Conservation (phyloP, 2,888 invertebrate species). For the Erebia aethiops region DNA sequence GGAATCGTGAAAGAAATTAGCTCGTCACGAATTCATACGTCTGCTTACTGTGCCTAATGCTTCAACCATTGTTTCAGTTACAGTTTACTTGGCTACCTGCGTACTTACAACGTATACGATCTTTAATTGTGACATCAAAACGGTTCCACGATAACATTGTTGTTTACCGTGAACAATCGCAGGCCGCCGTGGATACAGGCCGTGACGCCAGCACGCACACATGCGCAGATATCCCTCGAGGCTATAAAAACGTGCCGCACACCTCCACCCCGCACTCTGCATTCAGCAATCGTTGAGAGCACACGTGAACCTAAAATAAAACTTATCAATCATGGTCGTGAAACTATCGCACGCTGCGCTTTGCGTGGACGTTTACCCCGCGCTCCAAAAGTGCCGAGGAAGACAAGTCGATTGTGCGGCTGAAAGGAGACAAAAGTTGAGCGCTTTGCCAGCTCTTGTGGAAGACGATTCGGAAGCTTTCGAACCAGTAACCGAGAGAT, state of each 20-base stretch:
- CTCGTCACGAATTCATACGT: neutral
- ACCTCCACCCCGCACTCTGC: slow-evolving; percentile 46
- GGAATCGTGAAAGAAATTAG: slow-evolving; percentile 2
- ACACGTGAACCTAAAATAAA: slow-evolving; percentile 34
- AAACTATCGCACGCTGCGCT: slow-evolving; percentile 49
- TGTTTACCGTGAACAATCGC: slow-evolving; percentile 45
- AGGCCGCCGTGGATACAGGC: slow-evolving; percentile 33
- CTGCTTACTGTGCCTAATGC: slow-evolving; percentile 1
- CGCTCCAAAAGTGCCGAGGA: slow-evolving; percentile 46
- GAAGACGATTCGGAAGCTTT: slow-evolving; percentile 50
- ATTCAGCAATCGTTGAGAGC: slow-evolving; percentile 41
- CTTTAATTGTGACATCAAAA: slow-evolving; percentile 46
- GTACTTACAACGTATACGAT: slow-evolving; percentile 37
- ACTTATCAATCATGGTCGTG: slow-evolving; percentile 47
- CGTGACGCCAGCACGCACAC: slow-evolving; percentile 41
- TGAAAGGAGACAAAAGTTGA: slow-evolving; percentile 46
- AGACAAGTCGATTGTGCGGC: slow-evolving; percentile 44
- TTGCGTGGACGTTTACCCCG: slow-evolving; percentile 50
- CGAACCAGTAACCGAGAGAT: slow-evolving; percentile 48
- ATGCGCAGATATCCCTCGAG: slow-evolving; percentile 34
- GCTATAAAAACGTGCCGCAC: slow-evolving; percentile 45
- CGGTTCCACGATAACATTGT: slow-evolving; percentile 44
- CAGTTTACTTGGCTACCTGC: slow-evolving; percentile 17
- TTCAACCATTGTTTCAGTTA: slow-evolving; percentile 13
- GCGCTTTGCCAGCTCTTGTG: slow-evolving; percentile 47